Base-by-base conservation (phyloP, 2,888 invertebrate genomes). In the Lasius platythorax region DNA sequence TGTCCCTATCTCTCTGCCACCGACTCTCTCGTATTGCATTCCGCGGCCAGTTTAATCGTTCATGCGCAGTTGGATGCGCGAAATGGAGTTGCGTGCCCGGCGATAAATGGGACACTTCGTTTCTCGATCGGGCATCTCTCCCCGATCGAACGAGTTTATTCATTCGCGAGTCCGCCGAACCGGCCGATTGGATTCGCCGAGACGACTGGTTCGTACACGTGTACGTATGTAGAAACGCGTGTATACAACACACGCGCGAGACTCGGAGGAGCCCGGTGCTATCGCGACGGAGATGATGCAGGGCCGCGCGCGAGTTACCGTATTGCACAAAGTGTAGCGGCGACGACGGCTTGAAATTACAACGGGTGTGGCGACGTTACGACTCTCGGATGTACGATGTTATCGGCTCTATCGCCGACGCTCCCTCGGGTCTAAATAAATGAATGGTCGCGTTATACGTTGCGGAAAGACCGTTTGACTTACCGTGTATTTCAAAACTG, bases 101-200 rank as follows among this genome's bases (percentile, higher is more conserved):
- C 85, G 84, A 89, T 82, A 87, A 89, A 89, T 89, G 89, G 82
- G 68, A 63, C 75, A 74, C 83, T 76, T 72, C 82, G 85, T 83
- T 87, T 89, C 86, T 86, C 86, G 81, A 89, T 87, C 76, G 84
- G 73, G 78, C 86, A 82, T 87, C 78, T 87, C 78, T 68, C 56
- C 33, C 74, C 67, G 75, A 53, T 53, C 66, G 84, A 87, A 89
- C 87, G 83, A 89, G 85, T 89, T 83, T 83, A 81, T 87, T 75
- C 63, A 56, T 78, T 78, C 67, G 40, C 67, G 67, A 78, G 56
- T n/a, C 40, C 46, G 63, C 50, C 74, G 75, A 79, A 85, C 82
- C 82, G 68, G 68, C 83, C 82, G 82, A 89, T 85, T 73, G 67
- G 66, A 67, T 68, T 75, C 81, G 70, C 79, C 73, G 46, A 46